Percentiles rank a stretch among this genome's conserved stretches.
Conservation (phyloP, 2,113 vertebrate species). For the Dasyurus viverrinus region DNA sequence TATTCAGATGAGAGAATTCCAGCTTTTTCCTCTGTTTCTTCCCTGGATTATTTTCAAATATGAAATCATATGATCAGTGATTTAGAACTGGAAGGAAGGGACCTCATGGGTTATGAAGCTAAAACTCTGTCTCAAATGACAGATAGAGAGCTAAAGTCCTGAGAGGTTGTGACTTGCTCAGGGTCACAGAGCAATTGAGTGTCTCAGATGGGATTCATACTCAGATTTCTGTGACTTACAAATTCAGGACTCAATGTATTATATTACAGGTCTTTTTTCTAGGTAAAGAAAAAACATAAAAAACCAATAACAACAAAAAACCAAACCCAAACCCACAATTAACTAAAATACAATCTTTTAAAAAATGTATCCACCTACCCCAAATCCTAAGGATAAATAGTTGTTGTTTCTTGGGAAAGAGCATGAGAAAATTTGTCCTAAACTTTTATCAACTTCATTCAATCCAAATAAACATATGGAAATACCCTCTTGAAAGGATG, state of each 20-base stretch:
- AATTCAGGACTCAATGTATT: not conserved
- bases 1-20: not conserved
- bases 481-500: not conserved
- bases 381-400: not conserved
- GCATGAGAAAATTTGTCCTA: not conserved
- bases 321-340: not conserved
- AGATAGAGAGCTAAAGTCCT: not conserved
- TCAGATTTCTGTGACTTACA: not conserved
- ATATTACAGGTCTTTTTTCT: not conserved
- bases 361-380: not conserved
- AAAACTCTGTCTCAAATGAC: not conserved
- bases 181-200: not conserved
- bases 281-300: not conserved
- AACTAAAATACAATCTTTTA: slow-evolving; percentile 20
- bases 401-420: slow-evolving; percentile 5
- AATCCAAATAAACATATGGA: not conserved
- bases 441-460: slow-evolving; percentile 2
- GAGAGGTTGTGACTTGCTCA: not conserved
- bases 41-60: slow-evolving; percentile 43
- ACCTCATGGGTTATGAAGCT: not conserved
- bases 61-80: not conserved
- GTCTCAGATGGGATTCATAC: not conserved
- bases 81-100: not conserved
- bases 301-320: no score
- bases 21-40: slow-evolving; percentile 53